Evolutionary conservation across 2,797 vertebrate genomes (phyloP).

Genomic region (Pantherophis vulpinus): DNA sequence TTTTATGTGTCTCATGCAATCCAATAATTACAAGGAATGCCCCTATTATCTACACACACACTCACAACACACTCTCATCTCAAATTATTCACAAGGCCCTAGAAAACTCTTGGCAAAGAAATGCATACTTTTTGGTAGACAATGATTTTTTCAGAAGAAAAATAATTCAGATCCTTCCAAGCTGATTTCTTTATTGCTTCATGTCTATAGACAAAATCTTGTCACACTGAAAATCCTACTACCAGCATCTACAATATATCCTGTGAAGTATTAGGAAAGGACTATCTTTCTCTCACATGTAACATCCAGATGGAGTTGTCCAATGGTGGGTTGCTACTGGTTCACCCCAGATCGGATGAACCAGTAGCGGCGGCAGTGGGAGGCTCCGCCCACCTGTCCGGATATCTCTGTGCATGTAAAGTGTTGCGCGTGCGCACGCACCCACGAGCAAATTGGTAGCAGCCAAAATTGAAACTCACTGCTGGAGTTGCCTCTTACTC

Average conservation of each 20-base stretch:
- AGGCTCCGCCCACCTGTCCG: too few relatives aligned
- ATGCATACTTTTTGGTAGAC: slow-evolving; percentile 9
- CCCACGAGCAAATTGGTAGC: too few relatives aligned
- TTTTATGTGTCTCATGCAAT: slow-evolving; percentile 22
- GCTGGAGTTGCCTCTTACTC: not conserved
- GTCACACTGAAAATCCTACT: not conserved
- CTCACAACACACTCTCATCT: not conserved
- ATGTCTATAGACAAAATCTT: not conserved
- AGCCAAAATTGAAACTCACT: too few relatives aligned
- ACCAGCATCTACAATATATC: not conserved
- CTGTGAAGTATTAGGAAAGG: not conserved
- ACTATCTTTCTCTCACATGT: too few relatives aligned
- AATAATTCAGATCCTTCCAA: not conserved
- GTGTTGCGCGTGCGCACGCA: too few relatives aligned
- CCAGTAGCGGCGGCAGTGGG: too few relatives aligned
- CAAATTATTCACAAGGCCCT: slow-evolving; percentile 29
- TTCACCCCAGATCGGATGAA: too few relatives aligned
- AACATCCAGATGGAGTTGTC: not conserved
- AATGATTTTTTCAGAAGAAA: not conserved
- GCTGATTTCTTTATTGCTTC: not conserved
- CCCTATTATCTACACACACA: not conserved
- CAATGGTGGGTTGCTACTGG: too few relatives aligned
- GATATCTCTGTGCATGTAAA: too few relatives aligned
- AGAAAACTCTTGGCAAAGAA: slow-evolving; percentile 2
- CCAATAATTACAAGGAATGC: not conserved